phyloP scores from a whole-genome alignment of 2,797 vertebrate species.

The Neoniphon sammara region DNA sequence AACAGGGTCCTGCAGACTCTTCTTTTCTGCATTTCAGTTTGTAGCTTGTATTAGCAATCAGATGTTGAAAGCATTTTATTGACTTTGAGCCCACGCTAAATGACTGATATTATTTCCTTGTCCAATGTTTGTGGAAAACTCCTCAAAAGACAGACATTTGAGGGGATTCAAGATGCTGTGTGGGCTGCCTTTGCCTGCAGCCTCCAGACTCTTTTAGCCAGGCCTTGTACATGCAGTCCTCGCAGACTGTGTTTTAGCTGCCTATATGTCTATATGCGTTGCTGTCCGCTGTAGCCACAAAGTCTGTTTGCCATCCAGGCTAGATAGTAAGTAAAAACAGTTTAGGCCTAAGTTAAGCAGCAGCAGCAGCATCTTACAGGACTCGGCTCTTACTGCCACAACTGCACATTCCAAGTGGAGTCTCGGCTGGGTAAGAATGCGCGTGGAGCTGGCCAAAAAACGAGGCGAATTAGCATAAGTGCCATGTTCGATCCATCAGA shows the following conservation, averaged over 20 bases:
- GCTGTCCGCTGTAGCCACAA: conserved; percentile 16
- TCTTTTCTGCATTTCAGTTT: no score
- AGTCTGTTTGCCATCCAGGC: conserved; percentile 50
- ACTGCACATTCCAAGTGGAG: conserved; percentile 77
- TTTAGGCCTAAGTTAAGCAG: conserved; percentile 30
- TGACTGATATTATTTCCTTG: no score
- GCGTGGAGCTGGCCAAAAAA: conserved; percentile 61
- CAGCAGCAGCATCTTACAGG: conserved; percentile 50
- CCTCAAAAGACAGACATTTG: neutral
- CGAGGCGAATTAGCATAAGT: conserved; percentile 90
- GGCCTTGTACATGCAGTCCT: conserved; percentile 20
- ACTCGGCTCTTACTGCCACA: conserved; percentile 67
- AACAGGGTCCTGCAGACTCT: no score
- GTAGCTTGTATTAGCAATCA: no score
- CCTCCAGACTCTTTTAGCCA: neutral
- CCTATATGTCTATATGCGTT: neutral
- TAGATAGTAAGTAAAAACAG: conserved; percentile 30
- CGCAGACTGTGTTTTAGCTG: neutral
- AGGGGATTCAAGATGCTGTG: neutral
- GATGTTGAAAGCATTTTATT: no score
- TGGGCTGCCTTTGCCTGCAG: neutral
- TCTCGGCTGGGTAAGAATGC: conserved; percentile 72
- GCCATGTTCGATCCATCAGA: conserved; percentile 92
- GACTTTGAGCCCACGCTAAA: no score
- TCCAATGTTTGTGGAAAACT: no score